phyloP scores from a whole-genome alignment of 2,888 invertebrate species.

The Cryptophagus acutangulus region DNA sequence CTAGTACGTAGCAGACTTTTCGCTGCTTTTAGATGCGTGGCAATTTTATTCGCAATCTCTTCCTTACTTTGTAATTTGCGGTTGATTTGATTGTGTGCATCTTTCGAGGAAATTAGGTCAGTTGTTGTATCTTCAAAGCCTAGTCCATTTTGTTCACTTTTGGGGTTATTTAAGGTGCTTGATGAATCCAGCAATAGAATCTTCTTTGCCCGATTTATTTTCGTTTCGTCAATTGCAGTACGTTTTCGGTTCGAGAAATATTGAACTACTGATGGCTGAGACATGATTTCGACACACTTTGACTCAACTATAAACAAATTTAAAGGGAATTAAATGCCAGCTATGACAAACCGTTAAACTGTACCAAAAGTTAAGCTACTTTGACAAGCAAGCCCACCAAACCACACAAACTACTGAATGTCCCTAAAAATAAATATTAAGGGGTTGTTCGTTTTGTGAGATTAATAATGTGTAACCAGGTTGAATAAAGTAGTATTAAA shows the following conservation, averaged over 20 bases:
- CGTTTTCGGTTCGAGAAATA: constrained; percentile 76
- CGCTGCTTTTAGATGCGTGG: constrained; percentile 3
- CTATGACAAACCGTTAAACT: constrained; percentile 30
- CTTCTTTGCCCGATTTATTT: constrained; percentile 50
- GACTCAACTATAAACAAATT: constrained; percentile 28
- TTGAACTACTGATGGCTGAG: constrained; percentile 70
- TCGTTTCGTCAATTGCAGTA: constrained; percentile 62
- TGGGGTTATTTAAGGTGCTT: too few species aligned
- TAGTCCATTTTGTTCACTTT: background rate
- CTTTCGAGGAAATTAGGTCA: background rate
- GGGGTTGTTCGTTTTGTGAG: too few species aligned
- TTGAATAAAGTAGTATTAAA: too few species aligned
- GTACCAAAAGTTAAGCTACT: too few species aligned
- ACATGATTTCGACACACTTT: constrained; percentile 53
- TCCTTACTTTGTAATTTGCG: constrained; percentile 28
- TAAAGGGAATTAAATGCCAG: constrained; percentile 33
- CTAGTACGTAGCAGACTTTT: constrained; percentile 11
- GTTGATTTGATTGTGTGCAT: background rate
- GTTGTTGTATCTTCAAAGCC: too few species aligned
- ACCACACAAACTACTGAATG: too few species aligned
- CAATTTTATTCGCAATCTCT: constrained; percentile 25
- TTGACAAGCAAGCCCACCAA: too few species aligned
- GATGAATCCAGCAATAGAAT: constrained; percentile 44
- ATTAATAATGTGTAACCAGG: too few species aligned
- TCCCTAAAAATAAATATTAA: too few species aligned